Percentiles rank a stretch among this genome's conserved stretches.
Evolutionary conservation across 2,113 vertebrate genomes (phyloP).

Genomic region (Trochalopteron elliotii): DNA sequence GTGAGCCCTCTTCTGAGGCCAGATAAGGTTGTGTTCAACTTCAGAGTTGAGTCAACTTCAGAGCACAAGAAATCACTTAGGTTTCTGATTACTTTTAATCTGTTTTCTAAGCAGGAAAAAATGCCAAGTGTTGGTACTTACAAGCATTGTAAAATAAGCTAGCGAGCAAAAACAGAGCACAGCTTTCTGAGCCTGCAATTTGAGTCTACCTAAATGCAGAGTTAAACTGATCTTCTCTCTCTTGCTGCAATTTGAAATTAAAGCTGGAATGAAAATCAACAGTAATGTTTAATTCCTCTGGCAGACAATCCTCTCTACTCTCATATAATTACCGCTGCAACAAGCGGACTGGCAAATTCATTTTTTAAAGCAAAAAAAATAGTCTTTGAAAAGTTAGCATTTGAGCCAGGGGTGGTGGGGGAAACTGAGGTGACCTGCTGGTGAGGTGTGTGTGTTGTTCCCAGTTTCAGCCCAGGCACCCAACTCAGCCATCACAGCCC

Average conservation of each 20-base stretch:
- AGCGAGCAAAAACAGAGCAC: not conserved
- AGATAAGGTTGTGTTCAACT: not conserved
- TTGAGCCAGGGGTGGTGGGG: not conserved
- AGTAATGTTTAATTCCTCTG: not conserved
- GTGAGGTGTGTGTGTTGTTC: not conserved
- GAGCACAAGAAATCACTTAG: not conserved
- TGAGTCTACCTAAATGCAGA: not conserved
- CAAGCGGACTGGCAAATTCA: not conserved
- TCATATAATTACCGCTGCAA: not conserved
- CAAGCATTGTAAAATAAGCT: not conserved
- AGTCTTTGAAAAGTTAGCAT: not conserved
- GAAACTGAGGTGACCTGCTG: accelerated
- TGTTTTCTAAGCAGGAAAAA: not conserved
- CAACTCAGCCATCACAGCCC: constrained; percentile 89
- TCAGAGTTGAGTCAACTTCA: not conserved
- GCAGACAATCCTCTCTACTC: not conserved
- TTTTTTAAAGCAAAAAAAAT: not conserved
- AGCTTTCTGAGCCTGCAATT: not conserved
- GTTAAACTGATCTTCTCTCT: not conserved
- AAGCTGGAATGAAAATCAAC: not conserved
- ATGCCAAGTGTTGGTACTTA: not conserved
- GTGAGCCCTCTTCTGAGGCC: not conserved
- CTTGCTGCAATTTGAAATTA: not conserved
- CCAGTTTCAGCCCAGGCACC: constrained; percentile 93
- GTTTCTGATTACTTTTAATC: not conserved